Evolutionary conservation across 2,113 vertebrate genomes (phyloP), one percentile per base, ranked within the genome.

Genomic region (Euleptes europaea): DNA sequence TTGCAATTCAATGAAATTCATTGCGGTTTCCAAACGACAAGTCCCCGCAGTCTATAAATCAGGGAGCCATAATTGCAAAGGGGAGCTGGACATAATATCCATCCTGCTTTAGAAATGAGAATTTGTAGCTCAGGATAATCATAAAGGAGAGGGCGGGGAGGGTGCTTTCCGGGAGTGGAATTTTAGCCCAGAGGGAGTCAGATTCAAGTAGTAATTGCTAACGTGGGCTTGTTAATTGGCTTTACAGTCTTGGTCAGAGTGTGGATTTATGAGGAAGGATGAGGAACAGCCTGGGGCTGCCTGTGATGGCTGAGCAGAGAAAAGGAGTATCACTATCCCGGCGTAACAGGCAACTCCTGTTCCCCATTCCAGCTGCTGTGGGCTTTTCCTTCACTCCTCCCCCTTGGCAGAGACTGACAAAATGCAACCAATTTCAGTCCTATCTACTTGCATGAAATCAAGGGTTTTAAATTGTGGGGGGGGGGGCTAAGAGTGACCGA

Each of bases 1-100:
- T 85, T 85, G 77, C 54, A 85, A 85, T 73, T 85, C 84, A 85
- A 65, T 63, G 57, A 72, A 72, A 72, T 73, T 42, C 54, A 54
- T 63, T 49, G 40, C n/a, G 4, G 67, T 73, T 65, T 57, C 77
- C 14, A 80, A 73, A 73, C 23, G 69, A 73, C 26, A 31, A 6
- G 51, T 72, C 84, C 83, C 77, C 35, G 38, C 57, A 72, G 76
- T 85, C 77, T 44, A 63, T 51, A 80, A 80, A 85, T 85, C 77
- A 42, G 77, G 28, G 26, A 69, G 83, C 47, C 35, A 15, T 85
- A 85, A 85, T 66, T 80, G 69, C 54, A 73, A 80, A 85, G 49
- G 72, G 69, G 54, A 65, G 67, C 77, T 70, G 40, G 73, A 77
- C 69, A 73, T 33, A 79, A 73, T 33, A 79, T 51, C 76, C 40